phyloP scores from a whole-genome alignment of 1,140 invertebrate genomes.

The Monochamus saltuarius region DNA sequence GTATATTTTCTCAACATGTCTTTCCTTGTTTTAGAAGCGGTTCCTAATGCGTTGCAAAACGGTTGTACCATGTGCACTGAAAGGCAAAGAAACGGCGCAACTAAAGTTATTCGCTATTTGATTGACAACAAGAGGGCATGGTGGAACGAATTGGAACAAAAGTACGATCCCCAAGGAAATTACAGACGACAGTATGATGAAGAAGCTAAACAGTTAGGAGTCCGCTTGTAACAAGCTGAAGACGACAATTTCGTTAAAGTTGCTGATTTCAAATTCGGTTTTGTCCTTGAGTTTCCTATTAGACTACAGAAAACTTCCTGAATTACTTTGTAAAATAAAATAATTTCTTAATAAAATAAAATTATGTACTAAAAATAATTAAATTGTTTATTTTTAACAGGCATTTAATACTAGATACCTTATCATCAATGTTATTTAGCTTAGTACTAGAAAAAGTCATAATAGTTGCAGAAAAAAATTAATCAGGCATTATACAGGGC shows the following conservation, averaged over 20 bases:
- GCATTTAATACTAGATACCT: too few relatives aligned
- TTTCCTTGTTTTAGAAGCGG: constrained; percentile 12
- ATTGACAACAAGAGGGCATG: constrained; percentile 55
- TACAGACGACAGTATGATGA: constrained; percentile 47
- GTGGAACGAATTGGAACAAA: constrained; percentile 57
- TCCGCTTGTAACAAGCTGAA: constrained; percentile 2
- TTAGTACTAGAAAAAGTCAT: too few relatives aligned
- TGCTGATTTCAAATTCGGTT: neutral
- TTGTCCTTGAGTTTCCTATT: neutral
- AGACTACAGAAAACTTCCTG: neutral
- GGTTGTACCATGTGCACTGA: constrained; percentile 66
- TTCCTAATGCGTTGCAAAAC: constrained; percentile 67
- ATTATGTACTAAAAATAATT: too few relatives aligned
- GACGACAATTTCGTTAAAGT: too few relatives aligned
- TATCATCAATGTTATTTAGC: too few relatives aligned
- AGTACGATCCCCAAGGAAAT: constrained; percentile 58
- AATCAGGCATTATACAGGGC: too few relatives aligned
- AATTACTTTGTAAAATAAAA: neutral
- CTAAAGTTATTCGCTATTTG: constrained; percentile 61
- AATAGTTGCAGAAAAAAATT: too few relatives aligned
- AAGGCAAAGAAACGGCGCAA: constrained; percentile 60
- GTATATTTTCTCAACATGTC: too few relatives aligned
- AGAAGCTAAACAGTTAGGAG: constrained; percentile 21
- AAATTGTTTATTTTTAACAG: too few relatives aligned
- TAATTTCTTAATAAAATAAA: constrained; percentile 2